Evolutionary conservation across 2,797 vertebrate genomes (phyloP), one percentile per base, ranked within the genome.

Genomic region (Microctenopoma lineatum): DNA sequence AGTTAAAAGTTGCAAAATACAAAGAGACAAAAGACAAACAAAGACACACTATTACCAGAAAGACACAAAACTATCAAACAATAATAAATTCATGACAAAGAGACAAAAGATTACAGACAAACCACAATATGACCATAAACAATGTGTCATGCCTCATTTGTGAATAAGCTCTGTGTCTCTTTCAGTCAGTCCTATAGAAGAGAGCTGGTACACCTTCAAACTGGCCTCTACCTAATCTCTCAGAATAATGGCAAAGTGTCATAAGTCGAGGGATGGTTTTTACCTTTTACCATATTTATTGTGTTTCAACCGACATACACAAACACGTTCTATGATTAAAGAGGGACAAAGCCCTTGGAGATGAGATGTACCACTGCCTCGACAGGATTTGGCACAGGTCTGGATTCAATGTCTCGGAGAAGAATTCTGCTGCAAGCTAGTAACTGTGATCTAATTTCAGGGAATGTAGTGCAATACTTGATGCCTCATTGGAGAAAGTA

Each of bases 361-460:
- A 41, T n/a, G 2, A 41, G 32, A 48, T 3, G 18, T 32, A 29
- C 45, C 8, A 15, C 9, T 16, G 34, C 16, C 25, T 55, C 59
- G 10, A 56, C 7, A 14, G 36, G 54, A 3, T 38, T 29, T 13
- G 59, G 66, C 56, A 56, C 12, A 27, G 15, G 65, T 69, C 64
- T 64, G 32, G 44, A 48, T 61, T 16, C 11, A 41, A 1, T 44
- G 12, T 66, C 34, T 60, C 38, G 15, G 13, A 54, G 16, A 6
- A 27, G 46, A 32, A 16, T 39, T 39, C 38, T 4, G 60, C 48
- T 66, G 46, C 42, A 59, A 64, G 42, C 32, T 9, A 15, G 48
- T 16, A 59, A 47, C 46, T 64, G 15, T 71, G 57, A 59, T 66
- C 50, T 36, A 1, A 54, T 75, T 75, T 68, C 26, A 39, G 29